Evolutionary conservation across 1,140 invertebrate genomes (phyloP).

Genomic region (Cherax destructor): DNA sequence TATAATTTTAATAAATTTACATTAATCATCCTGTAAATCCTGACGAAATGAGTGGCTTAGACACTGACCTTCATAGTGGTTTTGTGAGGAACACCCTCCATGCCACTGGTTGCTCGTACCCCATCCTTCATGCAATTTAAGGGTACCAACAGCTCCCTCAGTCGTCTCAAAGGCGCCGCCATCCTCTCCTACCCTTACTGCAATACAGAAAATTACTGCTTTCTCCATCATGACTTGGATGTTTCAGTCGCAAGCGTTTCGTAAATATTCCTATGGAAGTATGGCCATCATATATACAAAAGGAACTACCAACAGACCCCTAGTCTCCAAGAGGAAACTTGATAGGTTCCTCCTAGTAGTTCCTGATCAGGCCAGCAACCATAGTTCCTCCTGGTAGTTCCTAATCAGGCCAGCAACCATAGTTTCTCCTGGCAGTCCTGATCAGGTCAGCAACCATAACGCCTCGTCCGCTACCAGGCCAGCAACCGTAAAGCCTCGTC

Average conservation of each 20-base stretch:
- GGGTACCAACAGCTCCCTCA: not conserved
- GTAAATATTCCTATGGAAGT: not conserved
- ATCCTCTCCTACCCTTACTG: not conserved
- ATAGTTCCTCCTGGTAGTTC: not conserved
- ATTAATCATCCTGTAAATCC: too few relatives aligned
- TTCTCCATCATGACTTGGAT: not conserved
- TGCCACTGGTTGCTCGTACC: not conserved
- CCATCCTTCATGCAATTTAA: not conserved
- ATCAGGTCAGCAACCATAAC: not conserved
- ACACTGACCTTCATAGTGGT: slow-evolving; percentile 11
- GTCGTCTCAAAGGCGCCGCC: slow-evolving; percentile 3
- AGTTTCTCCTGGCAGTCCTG: not conserved
- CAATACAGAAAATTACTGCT: not conserved
- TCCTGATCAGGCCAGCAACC: too few relatives aligned
- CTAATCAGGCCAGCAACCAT: not conserved
- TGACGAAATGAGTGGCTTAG: not conserved
- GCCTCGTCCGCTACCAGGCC: not conserved
- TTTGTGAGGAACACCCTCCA: not conserved
- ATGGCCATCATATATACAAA: not conserved
- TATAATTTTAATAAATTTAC: too few relatives aligned
- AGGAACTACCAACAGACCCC: not conserved
- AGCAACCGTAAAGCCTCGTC: not conserved
- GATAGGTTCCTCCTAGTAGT: not conserved
- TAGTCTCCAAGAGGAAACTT: not conserved
- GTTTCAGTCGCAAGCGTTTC: not conserved